Evolutionary conservation across 2,797 vertebrate species (phyloP), one percentile per base, ranked within the genome.

Genomic region (Huso huso): DNA sequence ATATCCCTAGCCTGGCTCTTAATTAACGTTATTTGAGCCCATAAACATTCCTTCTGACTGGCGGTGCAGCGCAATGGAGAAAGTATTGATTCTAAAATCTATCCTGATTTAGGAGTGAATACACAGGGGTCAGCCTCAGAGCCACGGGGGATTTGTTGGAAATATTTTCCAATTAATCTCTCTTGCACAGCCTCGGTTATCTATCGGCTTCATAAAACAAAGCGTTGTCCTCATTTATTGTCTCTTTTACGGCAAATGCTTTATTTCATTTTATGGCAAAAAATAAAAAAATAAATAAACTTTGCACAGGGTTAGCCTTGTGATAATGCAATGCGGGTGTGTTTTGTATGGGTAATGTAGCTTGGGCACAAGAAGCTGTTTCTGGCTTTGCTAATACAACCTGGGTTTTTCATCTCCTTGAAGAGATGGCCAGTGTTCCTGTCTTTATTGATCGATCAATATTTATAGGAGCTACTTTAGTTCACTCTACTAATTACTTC

Each of bases 21-120:
- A 64, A 15, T 61, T 65, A 65, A 23, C 12, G 7, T 55, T 8
- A 52, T 66, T 52, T 13, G 50, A 13, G n/a, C 37, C 49, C 49
- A 53, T 51, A 12, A 9, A 61, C 12, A 55, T 12, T 65, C 13
- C 55, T 61, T 10, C 10, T 6, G 57, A 23, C 23, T 15, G 23
- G 57, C 68, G 50, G 63, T 23, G 11, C n/a, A 48, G 6, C 37
- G 55, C 8, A 12, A 37, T n/a, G 57, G 15, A n/a, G 55, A 61
- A 60, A 57, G 13, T 23, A 61, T 66, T 58, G 57, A 61, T 61
- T 66, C 61, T 50, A 66, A 60, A 51, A 61, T 49, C 12, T 66
- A 57, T 66, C 48, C 48, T 48, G 18, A 48, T 48, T 58, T 49
- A 15, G 48, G 11, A 8, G 57, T 11, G 64, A 61, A 60, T 61